These are phyloP conservation scores for Puffinus mauretanicus DNA, from an alignment of 2,113 vertebrate species.

Conservation along the genomic window DNA sequence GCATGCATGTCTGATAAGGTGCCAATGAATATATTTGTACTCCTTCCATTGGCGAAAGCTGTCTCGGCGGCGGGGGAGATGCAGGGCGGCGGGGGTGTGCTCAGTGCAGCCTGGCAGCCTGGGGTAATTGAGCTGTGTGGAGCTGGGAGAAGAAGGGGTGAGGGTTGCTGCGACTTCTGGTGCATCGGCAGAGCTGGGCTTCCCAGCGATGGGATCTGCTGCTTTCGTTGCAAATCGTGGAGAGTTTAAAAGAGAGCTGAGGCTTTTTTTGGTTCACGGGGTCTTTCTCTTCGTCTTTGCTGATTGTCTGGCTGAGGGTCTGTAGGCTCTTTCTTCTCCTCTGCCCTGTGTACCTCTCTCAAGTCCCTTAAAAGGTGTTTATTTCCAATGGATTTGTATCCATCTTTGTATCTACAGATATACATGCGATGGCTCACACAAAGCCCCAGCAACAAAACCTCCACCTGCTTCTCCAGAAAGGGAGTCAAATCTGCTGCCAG, in stretches of 20 bases:
- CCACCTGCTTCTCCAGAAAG: neutral
- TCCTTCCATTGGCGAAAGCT: slow-evolving; percentile 69
- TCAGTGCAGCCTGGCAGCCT: slow-evolving; percentile 39
- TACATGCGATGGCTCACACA: slow-evolving; percentile 39
- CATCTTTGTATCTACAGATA: slow-evolving; percentile 18
- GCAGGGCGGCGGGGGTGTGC: neutral
- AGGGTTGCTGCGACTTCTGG: neutral
- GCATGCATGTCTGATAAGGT: slow-evolving; percentile 85
- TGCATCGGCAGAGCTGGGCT: neutral
- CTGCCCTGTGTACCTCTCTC: slow-evolving; percentile 26
- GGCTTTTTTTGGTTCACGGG: slow-evolving; percentile 49
- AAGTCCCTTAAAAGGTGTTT: slow-evolving; percentile 53
- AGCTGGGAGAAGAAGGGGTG: slow-evolving; percentile 19
- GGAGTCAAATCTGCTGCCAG: slow-evolving; percentile 31
- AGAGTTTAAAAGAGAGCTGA: slow-evolving; percentile 21
- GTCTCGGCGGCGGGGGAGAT: slow-evolving; percentile 58
- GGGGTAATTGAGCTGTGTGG: slow-evolving; percentile 60
- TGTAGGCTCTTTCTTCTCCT: slow-evolving; percentile 50
- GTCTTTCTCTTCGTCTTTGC: slow-evolving; percentile 30
- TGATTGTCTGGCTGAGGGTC: slow-evolving; percentile 50
- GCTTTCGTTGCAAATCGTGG: neutral
- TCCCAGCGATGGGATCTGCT: slow-evolving; percentile 22
- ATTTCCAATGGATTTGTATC: slow-evolving; percentile 44
- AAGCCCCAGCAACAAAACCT: slow-evolving; percentile 47
- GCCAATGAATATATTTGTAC: slow-evolving; percentile 80